Conservation (phyloP, 2,113 vertebrate genomes). For the Epinephelus lanceolatus region DNA sequence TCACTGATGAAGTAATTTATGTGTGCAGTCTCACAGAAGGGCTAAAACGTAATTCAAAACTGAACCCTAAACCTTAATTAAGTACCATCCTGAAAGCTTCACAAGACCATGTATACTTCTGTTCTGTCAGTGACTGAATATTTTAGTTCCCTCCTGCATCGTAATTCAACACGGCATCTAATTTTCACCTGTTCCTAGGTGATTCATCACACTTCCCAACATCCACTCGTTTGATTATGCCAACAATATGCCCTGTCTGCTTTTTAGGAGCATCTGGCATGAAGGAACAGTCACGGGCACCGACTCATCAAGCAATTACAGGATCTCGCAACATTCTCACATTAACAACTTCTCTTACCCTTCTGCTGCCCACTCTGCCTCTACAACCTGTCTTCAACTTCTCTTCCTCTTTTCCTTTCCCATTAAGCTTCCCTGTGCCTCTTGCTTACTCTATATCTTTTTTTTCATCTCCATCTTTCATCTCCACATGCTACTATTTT, state of each 20-base stretch:
- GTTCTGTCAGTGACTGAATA: constrained; percentile 24
- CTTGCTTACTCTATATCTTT: not conserved
- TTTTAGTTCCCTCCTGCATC: constrained; percentile 28
- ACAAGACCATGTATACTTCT: constrained; percentile 1
- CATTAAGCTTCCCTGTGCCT: not conserved
- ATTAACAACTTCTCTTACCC: not conserved
- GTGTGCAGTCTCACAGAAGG: not conserved
- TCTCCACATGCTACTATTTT: not conserved
- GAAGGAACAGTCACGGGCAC: constrained; percentile 10
- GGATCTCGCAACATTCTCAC: constrained; percentile 23
- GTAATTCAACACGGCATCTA: constrained; percentile 43
- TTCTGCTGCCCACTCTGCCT: not conserved
- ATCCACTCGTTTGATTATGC: constrained; percentile 54
- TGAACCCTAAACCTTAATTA: constrained; percentile 4
- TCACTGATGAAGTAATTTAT: not conserved
- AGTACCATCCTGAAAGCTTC: not conserved
- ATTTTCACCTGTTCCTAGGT: constrained; percentile 53
- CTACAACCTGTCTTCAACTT: not conserved
- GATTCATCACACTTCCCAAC: constrained; percentile 51
- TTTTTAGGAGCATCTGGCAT: constrained; percentile 39
- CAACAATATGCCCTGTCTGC: constrained; percentile 27
- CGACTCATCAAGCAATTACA: constrained; percentile 19
- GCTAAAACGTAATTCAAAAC: constrained; percentile 24
- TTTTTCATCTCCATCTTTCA: not conserved
- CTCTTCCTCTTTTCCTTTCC: not conserved